A percentile compares a stretch with the other conserved stretches of the same genome.
These are phyloP conservation scores for Phthorimaea operculella DNA, from an alignment of 1,140 invertebrate species.

Conservation along the genomic window DNA sequence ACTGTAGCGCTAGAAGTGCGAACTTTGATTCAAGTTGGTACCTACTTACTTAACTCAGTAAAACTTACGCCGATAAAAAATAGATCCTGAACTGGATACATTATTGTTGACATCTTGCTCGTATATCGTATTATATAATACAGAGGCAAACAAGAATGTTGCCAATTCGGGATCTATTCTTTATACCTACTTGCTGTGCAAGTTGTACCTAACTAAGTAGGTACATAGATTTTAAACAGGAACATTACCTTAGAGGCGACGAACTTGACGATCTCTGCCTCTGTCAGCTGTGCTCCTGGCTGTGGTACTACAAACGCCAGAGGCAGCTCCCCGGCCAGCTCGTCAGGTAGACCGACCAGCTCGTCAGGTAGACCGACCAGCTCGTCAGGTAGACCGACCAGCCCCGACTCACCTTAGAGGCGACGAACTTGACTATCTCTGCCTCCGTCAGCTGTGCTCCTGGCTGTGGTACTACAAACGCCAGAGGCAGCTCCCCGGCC, in stretches of 20 bases:
- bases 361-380: slow-evolving; percentile 77
- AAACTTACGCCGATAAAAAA: too few species aligned
- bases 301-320: slow-evolving; percentile 76
- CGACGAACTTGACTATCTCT: slow-evolving; percentile 64
- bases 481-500: slow-evolving; percentile 77
- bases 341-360: slow-evolving; percentile 77
- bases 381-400: slow-evolving; percentile 77
- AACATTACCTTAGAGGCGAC: slow-evolving; percentile 58
- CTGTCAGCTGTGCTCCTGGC: slow-evolving; percentile 46
- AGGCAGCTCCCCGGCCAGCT: slow-evolving; percentile 76
- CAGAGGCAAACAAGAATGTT: too few species aligned
- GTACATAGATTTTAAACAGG: too few species aligned
- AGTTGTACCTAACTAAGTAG: too few species aligned
- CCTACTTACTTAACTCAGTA: too few species aligned
- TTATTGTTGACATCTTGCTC: too few species aligned
- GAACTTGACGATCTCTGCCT: slow-evolving; percentile 61
- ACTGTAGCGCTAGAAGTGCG: too few species aligned
- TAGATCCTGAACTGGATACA: too few species aligned
- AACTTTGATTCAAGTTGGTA: too few species aligned
- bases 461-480: slow-evolving; percentile 74
- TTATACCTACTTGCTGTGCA: too few species aligned
- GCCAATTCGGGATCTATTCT: too few species aligned
- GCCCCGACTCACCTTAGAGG: slow-evolving; percentile 41
- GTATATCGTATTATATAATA: too few species aligned
- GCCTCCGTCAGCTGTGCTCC: slow-evolving; percentile 48